Evolutionary conservation across 2,888 invertebrate genomes (phyloP), one percentile per base, ranked within the genome.

Genomic region (Conus canariensis): DNA sequence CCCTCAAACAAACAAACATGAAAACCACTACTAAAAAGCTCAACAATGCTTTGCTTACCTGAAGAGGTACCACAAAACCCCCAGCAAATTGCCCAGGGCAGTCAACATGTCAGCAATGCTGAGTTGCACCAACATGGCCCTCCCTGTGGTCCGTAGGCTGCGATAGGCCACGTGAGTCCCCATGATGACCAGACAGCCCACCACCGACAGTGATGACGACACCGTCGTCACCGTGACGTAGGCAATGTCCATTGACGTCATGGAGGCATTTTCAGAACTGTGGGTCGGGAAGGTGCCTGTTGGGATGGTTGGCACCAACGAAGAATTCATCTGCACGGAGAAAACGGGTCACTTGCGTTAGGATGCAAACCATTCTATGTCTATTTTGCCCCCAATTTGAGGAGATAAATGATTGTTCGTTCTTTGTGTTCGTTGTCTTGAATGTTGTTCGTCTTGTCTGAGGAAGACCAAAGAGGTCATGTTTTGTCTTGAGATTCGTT

Each of bases 81-180:
- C 91, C 59, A 91, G 45, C 64, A 90, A n/a, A 70, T 91, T 91
- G 45, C 91, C 91, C 12, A 88, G 12, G 25, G 91, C 91, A 8
- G 90, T 90, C 22, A 90, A 83, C 22, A 93, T 89, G 74, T 94
- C 93, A 5, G 93, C 93, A 22, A 94, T 85, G 12, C 92, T 92
- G 12, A 94, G 92, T 83, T 91, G 93, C 7, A 93, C 91, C 16
- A 94, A 90, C 87, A 94, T 91, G n/a, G 90, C 91, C 86, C 93
- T 89, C 9, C 93, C 93, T 22, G 91, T 92, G 10, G 91, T 94
- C 45, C 94, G 91, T 16, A 94, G 89, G 25, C 91, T 92, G n/a
- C 60, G 87, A 90, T 92, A 92, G 10, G 82, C 30, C 7, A 90
- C 87, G 90, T 92, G 93, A 22, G 91, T 90, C 16, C 88, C 64